Conservation (phyloP, 2,113 vertebrate genomes). For the Centropus unirufus region DNA sequence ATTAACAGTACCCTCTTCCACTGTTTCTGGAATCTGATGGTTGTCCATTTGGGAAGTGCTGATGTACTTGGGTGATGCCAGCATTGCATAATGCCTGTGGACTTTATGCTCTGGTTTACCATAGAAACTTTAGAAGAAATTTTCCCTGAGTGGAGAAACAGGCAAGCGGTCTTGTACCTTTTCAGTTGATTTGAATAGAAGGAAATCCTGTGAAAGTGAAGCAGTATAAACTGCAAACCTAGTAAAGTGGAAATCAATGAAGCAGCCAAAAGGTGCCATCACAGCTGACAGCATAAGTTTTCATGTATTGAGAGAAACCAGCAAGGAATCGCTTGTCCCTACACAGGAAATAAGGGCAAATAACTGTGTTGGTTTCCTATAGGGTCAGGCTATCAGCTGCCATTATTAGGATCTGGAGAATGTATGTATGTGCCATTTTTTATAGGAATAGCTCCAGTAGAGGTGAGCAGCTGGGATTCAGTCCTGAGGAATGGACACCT, state of each 20-base stretch:
- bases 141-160: background rate
- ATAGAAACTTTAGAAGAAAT: background rate
- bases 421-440: background rate
- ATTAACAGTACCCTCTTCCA: background rate
- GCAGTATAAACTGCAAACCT: background rate
- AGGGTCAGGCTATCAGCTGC: background rate
- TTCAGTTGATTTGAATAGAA: background rate
- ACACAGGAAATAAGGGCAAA: background rate
- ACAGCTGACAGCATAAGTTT: background rate
- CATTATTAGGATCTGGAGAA: background rate
- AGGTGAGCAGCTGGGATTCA: background rate
- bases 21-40: background rate
- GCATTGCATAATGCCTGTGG: background rate
- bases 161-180: background rate
- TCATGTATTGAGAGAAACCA: background rate
- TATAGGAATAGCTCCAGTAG: background rate
- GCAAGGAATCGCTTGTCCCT: background rate
- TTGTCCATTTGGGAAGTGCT: background rate
- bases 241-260: conserved; percentile 50
- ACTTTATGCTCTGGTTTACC: background rate
- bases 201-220: background rate
- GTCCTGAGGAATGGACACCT: background rate
- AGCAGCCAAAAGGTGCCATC: conserved; percentile 30
- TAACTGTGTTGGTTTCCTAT: background rate
- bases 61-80: background rate